These are phyloP conservation scores for Clarias batrachus DNA, from an alignment of 2,113 vertebrate species.

Conservation along the genomic window DNA sequence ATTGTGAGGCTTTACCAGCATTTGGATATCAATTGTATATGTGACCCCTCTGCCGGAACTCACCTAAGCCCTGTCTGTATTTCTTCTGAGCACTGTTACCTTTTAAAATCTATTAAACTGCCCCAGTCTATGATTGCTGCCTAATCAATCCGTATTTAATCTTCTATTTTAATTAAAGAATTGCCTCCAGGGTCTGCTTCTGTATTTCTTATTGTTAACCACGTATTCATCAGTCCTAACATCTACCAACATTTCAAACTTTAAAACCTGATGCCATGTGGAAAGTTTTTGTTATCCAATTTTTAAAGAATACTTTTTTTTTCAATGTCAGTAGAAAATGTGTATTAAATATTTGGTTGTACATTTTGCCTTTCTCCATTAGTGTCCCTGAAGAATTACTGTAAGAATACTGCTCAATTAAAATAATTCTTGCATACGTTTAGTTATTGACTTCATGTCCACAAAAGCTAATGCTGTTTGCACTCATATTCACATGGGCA, in stretches of 20 bases:
- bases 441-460: conserved; percentile 63
- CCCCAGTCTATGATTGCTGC: no score
- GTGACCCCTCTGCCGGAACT: no score
- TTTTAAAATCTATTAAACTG: no score
- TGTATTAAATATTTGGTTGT: neutral
- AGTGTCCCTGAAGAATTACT: conserved; percentile 13
- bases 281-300: neutral
- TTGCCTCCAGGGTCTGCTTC: neutral
- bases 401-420: conserved; percentile 45
- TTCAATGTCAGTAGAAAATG: neutral
- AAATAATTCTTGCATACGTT: conserved; percentile 53
- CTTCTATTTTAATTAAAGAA: no score
- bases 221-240: no score
- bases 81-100: no score
- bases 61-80: no score
- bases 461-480: conserved; percentile 67
- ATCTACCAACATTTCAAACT: neutral
- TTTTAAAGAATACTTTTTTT: conserved; percentile 35
- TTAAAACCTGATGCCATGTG: neutral
- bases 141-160: no score
- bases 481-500: conserved; percentile 63
- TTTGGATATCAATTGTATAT: no score
- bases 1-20: no score
- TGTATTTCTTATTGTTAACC: neutral
- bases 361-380: neutral